Evolutionary conservation across 1,140 invertebrate species (phyloP), one percentile per base, ranked within the genome.

Genomic region (Eriosoma lanigerum): DNA sequence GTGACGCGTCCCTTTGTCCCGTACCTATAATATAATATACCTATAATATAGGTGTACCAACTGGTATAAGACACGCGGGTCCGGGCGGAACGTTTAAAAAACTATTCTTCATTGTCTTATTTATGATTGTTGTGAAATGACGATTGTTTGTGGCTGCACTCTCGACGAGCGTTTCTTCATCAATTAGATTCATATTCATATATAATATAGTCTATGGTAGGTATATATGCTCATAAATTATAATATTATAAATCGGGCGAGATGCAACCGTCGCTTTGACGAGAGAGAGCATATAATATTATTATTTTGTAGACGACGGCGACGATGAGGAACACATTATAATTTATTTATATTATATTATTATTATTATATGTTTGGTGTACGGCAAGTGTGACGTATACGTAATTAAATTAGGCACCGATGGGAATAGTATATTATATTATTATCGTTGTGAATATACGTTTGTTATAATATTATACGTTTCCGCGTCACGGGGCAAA

Each of bases 181-280:
- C 75, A 78, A 78, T 78, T 78, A 78, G 21, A 78, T 60, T 78
- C 75, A 46, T n/a, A 78, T 78, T 78, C 75, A 78, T 46, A 56
- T n/a, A 60, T 29, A 60, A 60, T 58, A 58, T 5, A 6, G 12
- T 38, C 21, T 10, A 58, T 56, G 10, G 3, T 58, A 24, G 24
- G 15, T 56, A 24, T 24, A 56, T n/a, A 54, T 54, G 8, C 8
- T 15, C 21, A 24, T 24, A 56, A 21, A 54, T 54, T 38, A 38
- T 38, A 38, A 4, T 38, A 38, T 38, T 38, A 3, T n/a, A 13
- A 17, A 5, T 12, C 62, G 29, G 32, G 32, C 32, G 44, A 21
- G 21, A 29, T 72, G 13, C 54, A 56, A 60, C 46, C 70, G 70
- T 76, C 52, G 38, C 66, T 48, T 68, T 68, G 66, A 26, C 21